phyloP scores from a whole-genome alignment of 2,113 vertebrate species.

The Nestor notabilis region DNA sequence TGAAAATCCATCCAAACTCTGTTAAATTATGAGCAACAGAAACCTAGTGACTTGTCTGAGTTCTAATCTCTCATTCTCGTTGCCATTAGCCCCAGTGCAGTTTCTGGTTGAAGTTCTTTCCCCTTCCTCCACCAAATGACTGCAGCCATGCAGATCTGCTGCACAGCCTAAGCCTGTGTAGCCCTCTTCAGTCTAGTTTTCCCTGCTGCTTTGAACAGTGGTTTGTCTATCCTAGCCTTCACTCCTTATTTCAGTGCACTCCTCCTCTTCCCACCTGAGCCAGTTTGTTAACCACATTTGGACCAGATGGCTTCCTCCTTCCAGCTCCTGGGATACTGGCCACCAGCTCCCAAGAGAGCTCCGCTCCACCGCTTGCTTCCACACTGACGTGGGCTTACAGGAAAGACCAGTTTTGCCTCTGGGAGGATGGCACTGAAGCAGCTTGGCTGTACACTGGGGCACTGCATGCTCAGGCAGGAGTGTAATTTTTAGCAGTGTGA shows the following conservation, averaged over 20 bases:
- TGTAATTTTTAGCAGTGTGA: neutral
- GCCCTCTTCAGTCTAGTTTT: neutral
- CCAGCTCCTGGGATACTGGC: neutral
- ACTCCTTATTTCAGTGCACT: neutral
- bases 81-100: neutral
- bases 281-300: neutral
- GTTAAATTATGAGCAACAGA: neutral
- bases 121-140: neutral
- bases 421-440: neutral
- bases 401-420: neutral
- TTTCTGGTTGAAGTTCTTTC: neutral
- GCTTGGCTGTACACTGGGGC: neutral
- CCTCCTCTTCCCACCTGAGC: neutral
- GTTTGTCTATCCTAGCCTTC: neutral
- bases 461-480: neutral
- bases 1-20: neutral
- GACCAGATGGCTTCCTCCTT: neutral
- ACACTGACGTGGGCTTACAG: rapidly evolving
- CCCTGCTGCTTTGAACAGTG: neutral
- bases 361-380: neutral
- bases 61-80: rapidly evolving
- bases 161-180: neutral
- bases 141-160: neutral
- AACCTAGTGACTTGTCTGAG: neutral
- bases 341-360: neutral